phyloP scores from a whole-genome alignment of 2,888 invertebrate genomes.

The Crossocerus cetratus region DNA sequence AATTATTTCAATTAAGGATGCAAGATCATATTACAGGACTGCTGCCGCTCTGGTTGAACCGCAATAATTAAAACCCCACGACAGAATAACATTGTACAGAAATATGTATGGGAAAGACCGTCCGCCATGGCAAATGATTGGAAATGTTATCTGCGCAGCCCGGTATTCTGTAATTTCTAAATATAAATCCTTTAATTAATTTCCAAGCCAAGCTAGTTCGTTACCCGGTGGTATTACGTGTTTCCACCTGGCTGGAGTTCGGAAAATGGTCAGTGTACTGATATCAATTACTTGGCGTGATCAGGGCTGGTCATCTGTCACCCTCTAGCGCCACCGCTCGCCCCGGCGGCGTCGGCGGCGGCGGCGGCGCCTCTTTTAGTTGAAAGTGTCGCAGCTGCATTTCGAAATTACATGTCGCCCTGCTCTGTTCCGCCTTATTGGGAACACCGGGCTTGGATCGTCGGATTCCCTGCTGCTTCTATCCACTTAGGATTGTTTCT shows the following conservation, averaged over 20 bases:
- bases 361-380: conserved; percentile 5
- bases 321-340: conserved; percentile 27
- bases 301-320: conserved; percentile 59
- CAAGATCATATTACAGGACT: too few relatives aligned
- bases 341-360: not conserved
- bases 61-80: too few relatives aligned
- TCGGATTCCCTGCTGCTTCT: too few relatives aligned
- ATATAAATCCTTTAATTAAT: too few relatives aligned
- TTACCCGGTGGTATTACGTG: conserved; percentile 43
- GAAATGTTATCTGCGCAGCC: too few relatives aligned
- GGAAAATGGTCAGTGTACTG: conserved; percentile 62
- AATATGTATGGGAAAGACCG: too few relatives aligned
- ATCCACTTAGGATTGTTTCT: too few relatives aligned
- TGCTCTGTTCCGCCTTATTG: not conserved
- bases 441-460: not conserved
- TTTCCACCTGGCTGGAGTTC: conserved; percentile 41
- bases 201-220: not conserved
- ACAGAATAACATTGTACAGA: too few relatives aligned
- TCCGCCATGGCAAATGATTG: too few relatives aligned
- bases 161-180: too few relatives aligned
- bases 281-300: conserved; percentile 70
- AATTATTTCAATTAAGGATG: too few relatives aligned
- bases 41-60: too few relatives aligned
- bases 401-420: not conserved
- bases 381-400: conserved; percentile 5